Evolutionary conservation across 2,888 invertebrate genomes (phyloP), one percentile per base, ranked within the genome.

Genomic region (Notodonta dromedarius): DNA sequence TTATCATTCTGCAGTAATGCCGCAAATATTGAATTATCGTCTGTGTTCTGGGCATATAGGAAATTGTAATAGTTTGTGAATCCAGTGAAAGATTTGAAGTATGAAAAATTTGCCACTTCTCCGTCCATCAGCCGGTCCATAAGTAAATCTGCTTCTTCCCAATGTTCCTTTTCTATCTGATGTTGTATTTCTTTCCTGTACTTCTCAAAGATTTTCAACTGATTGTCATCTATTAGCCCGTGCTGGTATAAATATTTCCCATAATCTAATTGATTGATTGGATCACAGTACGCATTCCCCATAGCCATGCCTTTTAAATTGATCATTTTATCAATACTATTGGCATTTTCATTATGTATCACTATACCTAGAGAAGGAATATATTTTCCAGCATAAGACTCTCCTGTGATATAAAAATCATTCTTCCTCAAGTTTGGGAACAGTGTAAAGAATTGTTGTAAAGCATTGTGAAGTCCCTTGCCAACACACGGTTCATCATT

Each of bases 41-140:
- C 83, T 14, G 94, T 93, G 6, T 92, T 84, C 0, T 94, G 86
- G 0, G 87, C 64, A 55, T 94, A 83, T 16, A 98, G 81, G 76
- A 95, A 96, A 80, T 97, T 97, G 79, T 95, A 97, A 74, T 96
- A 96, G 77, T 96, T 95, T n/a, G 94, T 83, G 63, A 96, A 96
- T 0, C 97, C 97, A 6, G 97, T 96, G 46, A 94, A 89, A 67
- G 95, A 95, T 79, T 94, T 94, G 78, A 96, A 97, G 55, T 86
- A 89, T 12, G 92, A 91, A 24, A 73, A 79, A 59, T 89, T 88
- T 0, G 77, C 77, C 0, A 87, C 50, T 5, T 83, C 84, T 40
- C 90, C 91, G 51, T 88, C 90, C 72, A 98, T 92, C 0, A 98
- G 85, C n/a, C 89, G 82, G 77, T 97, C 96, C 83, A 97, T 96